Percentiles rank a stretch among this genome's conserved stretches.
These are phyloP conservation scores for Callyntrura sp. DNA, from an alignment of 2,888 invertebrate genomes.

Conservation along the genomic window DNA sequence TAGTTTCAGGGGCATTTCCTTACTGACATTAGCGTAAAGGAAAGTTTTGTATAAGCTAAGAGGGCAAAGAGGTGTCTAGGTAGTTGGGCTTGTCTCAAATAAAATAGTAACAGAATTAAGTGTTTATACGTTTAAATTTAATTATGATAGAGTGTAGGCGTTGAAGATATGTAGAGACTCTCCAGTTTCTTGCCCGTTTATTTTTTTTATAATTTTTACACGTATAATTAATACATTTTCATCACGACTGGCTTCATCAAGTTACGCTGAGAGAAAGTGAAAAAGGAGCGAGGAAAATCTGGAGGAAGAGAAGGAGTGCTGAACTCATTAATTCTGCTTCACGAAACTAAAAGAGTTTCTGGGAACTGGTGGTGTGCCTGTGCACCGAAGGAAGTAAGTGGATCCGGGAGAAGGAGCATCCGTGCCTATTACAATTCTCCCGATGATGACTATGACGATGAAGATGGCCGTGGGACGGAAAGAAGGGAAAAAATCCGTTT, in stretches of 20 bases:
- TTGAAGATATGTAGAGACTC: too few species aligned
- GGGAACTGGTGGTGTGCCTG: slow-evolving; percentile 13
- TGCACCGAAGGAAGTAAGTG: slow-evolving; percentile 9
- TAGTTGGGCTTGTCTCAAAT: too few species aligned
- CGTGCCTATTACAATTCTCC: not conserved
- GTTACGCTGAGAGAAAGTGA: not conserved
- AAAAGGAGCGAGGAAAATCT: slow-evolving; percentile 8
- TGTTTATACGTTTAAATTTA: too few species aligned
- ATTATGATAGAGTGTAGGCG: too few species aligned
- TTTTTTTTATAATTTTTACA: too few species aligned
- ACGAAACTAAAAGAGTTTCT: not conserved
- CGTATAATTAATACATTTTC: slow-evolving; percentile 8
- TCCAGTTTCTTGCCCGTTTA: too few species aligned
- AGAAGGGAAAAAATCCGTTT: slow-evolving; percentile 64
- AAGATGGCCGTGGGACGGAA: slow-evolving; percentile 31
- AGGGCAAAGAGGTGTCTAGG: too few species aligned
- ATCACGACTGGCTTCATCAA: not conserved
- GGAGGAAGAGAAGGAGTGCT: slow-evolving; percentile 41
- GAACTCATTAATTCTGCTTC: not conserved
- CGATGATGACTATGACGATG: not conserved
- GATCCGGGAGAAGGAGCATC: not conserved
- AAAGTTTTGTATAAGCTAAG: too few species aligned
- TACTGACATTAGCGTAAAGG: too few species aligned
- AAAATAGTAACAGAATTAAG: too few species aligned
- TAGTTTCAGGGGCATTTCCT: too few species aligned